Evolutionary conservation across 2,888 invertebrate genomes (phyloP).

Genomic region (Andrena minutula): DNA sequence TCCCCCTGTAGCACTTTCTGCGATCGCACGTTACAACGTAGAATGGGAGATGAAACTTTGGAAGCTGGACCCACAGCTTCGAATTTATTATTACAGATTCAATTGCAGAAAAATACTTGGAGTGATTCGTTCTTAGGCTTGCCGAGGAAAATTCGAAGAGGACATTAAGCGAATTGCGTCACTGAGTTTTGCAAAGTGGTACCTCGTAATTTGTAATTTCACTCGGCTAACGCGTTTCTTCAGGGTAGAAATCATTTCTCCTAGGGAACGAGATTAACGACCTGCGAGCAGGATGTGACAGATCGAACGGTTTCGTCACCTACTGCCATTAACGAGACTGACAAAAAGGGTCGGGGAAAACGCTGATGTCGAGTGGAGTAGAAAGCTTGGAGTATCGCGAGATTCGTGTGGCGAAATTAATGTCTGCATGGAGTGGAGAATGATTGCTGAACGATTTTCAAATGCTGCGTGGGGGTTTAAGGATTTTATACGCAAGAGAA

Average conservation of each 20-base stretch:
- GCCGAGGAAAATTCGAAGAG: background rate
- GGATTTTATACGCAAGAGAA: background rate
- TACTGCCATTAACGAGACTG: slow-evolving; percentile 19
- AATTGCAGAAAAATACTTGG: background rate
- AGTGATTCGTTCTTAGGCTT: background rate
- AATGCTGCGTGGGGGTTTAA: background rate
- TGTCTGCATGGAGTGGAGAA: background rate
- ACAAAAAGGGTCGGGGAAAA: slow-evolving; percentile 36
- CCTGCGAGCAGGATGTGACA: background rate
- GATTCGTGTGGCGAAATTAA: slow-evolving; percentile 32
- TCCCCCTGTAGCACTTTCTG: background rate
- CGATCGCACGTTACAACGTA: background rate
- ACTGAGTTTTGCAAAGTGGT: background rate
- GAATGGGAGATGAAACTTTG: background rate
- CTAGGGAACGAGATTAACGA: slow-evolving; percentile 7
- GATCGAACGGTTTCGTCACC: slow-evolving; percentile 41
- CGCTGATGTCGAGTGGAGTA: slow-evolving; percentile 10
- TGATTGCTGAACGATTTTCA: slow-evolving; percentile 24
- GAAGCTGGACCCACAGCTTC: background rate
- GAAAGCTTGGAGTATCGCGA: slow-evolving; percentile 29
- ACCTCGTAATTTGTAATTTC: background rate
- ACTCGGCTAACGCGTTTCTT: background rate
- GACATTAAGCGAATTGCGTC: background rate
- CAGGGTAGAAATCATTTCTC: background rate
- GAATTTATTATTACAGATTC: background rate